Base-by-base conservation (phyloP, 2,113 vertebrate genomes). In the Platysternon megacephalum region DNA sequence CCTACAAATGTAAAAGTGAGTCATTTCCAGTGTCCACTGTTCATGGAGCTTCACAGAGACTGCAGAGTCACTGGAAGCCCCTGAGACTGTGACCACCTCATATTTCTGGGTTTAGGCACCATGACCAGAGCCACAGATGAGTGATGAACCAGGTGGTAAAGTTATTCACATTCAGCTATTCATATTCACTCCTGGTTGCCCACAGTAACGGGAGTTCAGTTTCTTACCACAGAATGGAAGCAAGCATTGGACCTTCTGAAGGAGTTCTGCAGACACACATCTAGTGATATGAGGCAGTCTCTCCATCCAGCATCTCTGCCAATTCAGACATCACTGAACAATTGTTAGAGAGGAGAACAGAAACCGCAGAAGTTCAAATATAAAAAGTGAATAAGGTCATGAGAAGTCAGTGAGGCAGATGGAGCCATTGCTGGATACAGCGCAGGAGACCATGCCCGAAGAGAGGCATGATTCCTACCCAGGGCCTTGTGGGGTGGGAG, bases 401-500 rank as follows among this genome's bases (percentile, higher is more conserved):
- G 51, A n/a, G 26, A 91, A 90, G 72, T 6, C 26, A 94, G n/a
- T 9, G 48, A 90, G 42, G 42, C 42, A 78, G 42, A 42, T 78
- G 19, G 42, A 28, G 74, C 11, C 74, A 46, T 46, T 26, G 24
- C 46, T 3, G 28, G 90, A 52, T 21, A 2, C 32, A 46, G 49
- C 39, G n/a, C 42, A 86, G 22, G 2, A 80, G 56, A 8, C 39
- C 85, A n/a, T 0, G 1, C 22, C 17, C 68, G 29, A 84, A 10
- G 44, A 89, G 55, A 82, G 4, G 24, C 91, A 81, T 2, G 21
- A 8, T 35, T 87, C 35, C 83, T 83, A 22, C 1, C 0, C 6
- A 46, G n/a, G 13, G 44, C 14, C 3, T 0, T 6, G 0, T 82
- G 14, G 44, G 2, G n/a, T n/a, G n/a, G n/a, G n/a, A 21, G 19